Evolutionary conservation across 2,888 invertebrate species (phyloP), one percentile per base, ranked within the genome.

Genomic region (Nebria salina): DNA sequence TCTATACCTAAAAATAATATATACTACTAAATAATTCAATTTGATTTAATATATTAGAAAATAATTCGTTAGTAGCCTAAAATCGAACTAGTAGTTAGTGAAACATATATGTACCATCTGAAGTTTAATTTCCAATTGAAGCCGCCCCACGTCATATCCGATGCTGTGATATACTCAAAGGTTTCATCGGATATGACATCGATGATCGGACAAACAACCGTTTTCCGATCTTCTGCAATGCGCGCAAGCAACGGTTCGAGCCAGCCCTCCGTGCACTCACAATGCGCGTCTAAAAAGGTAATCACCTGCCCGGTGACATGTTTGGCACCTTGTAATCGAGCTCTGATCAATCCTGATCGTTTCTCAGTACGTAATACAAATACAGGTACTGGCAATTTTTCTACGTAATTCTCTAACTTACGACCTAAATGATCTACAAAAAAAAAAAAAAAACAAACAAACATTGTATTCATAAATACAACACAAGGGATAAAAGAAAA

Each of bases 121-220:
- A 99, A 99, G 90, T 99, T 99, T 77, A 99, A 92, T 90, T 98
- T 98, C 99, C 99, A 99, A 90, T 99, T 99, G 90, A 99, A 99
- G 34, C 99, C 99, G 83, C 99, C 99, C 98, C 99, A 99, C 0
- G 99, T 99, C 94, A 98, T 98, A 88, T 99, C 99, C 1, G 98
- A 98, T 0, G 99, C 99, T 76, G 98, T 96, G 83, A 99, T 97
- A 90, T 99, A 99, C 90, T 99, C 98, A 90, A 99, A 99, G 4
- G 97, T 97, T 86, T 99, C 98, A 89, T 99, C 99, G 73, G 97
- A 98, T 86, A 99, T 99, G 82, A 99, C 98, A 89, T 99, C 99
- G 86, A 99, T 99, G 85, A 99, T 98, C 8, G 99, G 99, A 89
- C 98, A 98, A 4, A 98, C 98, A 72, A 99, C 98, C 0, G 97